Base-by-base conservation (phyloP, 2,113 vertebrate genomes). In the Budorcas taxicolor region DNA sequence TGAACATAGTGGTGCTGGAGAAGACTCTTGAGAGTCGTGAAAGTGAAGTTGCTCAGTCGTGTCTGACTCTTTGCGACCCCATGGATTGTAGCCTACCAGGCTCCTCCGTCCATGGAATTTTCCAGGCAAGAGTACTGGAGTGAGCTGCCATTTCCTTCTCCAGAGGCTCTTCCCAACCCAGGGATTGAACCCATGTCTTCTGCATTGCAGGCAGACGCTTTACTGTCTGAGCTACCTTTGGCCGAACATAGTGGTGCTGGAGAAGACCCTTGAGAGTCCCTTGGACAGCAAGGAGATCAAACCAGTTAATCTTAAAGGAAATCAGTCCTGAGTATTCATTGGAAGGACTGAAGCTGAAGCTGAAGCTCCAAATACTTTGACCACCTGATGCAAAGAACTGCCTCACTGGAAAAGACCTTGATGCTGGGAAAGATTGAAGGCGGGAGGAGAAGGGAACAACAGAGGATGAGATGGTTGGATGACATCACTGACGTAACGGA, bases 111-210 rank as follows among this genome's bases (percentile, higher is more conserved):
- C 27, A 60, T 60, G 58, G 27, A 29, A 60, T 58, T 60, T 60
- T 60, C 58, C 58, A 60, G 25, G 58, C 11, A 60, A 60, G 27
- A 60, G 58, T 60, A 31, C 12, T 60, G 12, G 58, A 60, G 58
- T 60, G 58, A 12, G 12, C 27, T 60, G 58, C 58, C 27, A 60
- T 60, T 60, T 60, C 58, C 58, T 60, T 60, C 27, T 60, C 58
- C 27, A 60, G 58, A 60, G 58, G 58, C 12, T 14, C 58, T 60
- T 60, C 12, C 58, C 58, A 60, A 60, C 58, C 58, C 27, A 31
- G 58, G 58, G 58, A 60, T 1, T 29, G 58, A 60, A 60, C 12
- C 27, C 2, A 0, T 2, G 5, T 31, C 12, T 29, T 29, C 58
- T 5, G 2, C 12, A 6, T 29, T 14, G 12, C 58, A 60, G 27